These are phyloP conservation scores for Anguilla marmorata DNA, from an alignment of 2,797 vertebrate genomes.

Conservation along the genomic window DNA sequence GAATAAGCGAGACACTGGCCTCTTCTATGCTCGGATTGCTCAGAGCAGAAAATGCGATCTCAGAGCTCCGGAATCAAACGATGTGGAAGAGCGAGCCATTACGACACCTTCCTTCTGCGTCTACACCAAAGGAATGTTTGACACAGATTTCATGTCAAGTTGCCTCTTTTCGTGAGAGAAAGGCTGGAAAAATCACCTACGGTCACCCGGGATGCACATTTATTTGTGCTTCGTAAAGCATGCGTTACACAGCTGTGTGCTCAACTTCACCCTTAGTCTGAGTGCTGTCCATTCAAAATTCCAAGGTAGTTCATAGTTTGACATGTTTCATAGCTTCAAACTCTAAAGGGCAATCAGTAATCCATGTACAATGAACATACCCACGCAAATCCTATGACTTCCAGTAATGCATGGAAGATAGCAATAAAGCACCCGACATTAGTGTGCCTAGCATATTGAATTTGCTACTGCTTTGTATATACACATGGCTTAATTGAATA, in stretches of 20 bases:
- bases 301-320: not conserved
- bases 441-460: not conserved
- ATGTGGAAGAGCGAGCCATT: not conserved
- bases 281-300: not conserved
- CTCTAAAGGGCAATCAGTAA: not conserved
- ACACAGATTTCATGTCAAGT: constrained; percentile 71
- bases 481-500: constrained; percentile 4
- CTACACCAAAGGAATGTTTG: constrained; percentile 58
- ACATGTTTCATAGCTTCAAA: not conserved
- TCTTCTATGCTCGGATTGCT: not conserved
- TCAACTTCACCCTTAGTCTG: not conserved
- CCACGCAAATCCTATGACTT: not conserved
- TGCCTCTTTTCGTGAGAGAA: constrained; percentile 51
- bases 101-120: constrained; percentile 45
- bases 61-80: not conserved
- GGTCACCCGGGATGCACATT: not conserved
- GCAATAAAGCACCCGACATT: not conserved
- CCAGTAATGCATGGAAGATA: constrained; percentile 9
- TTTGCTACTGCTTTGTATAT: not conserved
- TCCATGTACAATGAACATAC: not conserved
- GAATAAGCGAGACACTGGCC: not conserved
- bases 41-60: not conserved
- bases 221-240: not conserved
- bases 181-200: not conserved
- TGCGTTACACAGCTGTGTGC: not conserved